These are phyloP conservation scores for Microcebus lehilahytsara DNA, from an alignment of 2,113 vertebrate species.

Conservation along the genomic window DNA sequence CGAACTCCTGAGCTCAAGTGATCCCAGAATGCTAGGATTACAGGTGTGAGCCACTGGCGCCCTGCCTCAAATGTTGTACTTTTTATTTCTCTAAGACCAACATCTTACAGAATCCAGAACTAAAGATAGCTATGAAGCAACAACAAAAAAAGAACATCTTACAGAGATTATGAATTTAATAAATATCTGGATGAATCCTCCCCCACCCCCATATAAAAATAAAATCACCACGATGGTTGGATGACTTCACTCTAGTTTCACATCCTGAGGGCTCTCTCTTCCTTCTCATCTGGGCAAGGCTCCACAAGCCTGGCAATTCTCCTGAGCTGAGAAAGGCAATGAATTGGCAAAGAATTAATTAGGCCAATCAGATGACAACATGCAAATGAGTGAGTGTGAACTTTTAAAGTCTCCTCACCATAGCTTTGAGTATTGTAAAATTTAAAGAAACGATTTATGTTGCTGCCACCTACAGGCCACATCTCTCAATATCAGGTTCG, in stretches of 20 bases:
- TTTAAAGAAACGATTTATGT: neutral
- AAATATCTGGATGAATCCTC: neutral
- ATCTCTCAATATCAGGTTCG: neutral
- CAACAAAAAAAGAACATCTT: neutral
- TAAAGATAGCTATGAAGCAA: too few relatives aligned
- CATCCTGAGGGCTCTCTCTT: neutral
- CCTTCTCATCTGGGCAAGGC: neutral
- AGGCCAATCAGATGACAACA: neutral
- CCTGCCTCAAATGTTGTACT: neutral
- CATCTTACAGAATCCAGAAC: neutral
- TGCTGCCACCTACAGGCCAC: constrained; percentile 62
- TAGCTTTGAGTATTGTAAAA: neutral
- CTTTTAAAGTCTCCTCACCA: rapidly evolving
- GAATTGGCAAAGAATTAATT: neutral
- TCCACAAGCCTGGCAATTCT: neutral
- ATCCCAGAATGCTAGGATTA: too few relatives aligned
- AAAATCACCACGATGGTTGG: neutral
- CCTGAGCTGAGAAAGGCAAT: neutral
- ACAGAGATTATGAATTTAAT: neutral
- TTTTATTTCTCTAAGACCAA: neutral
- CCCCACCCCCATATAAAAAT: neutral
- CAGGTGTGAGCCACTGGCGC: too few relatives aligned
- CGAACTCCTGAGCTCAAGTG: too few relatives aligned
- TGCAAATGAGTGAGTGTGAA: neutral
- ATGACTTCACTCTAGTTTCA: neutral